Conservation (phyloP, 1,140 invertebrate species). For the Caenorhabditis brenneri region DNA sequence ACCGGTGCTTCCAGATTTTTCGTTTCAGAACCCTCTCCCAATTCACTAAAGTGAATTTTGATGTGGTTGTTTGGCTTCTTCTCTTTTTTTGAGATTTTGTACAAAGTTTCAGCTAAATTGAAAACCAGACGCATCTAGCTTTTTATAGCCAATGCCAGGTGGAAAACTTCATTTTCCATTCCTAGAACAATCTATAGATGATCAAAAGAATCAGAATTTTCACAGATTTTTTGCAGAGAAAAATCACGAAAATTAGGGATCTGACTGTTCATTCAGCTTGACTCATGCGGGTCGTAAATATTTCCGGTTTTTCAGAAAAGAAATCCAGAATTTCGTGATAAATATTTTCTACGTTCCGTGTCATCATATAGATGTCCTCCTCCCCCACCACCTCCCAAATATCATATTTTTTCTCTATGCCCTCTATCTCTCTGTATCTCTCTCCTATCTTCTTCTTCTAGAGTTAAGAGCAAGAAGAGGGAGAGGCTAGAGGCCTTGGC, state of each 20-base stretch:
- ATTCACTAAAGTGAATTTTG: not conserved
- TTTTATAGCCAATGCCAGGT: no score
- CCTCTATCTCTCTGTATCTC: not conserved
- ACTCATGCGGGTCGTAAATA: not conserved
- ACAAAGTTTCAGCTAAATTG: no score
- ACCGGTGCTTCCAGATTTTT: not conserved
- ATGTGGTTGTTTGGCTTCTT: not conserved
- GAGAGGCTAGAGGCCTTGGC: not conserved
- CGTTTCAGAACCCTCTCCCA: not conserved
- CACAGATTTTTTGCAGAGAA: no score
- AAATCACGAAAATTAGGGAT: no score
- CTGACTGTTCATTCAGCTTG: no score
- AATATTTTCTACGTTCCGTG: slow-evolving; percentile 13
- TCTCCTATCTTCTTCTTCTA: not conserved
- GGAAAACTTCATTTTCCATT: no score
- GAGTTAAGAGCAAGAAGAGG: slow-evolving; percentile 35
- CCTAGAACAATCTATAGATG: no score
- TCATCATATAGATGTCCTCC: not conserved
- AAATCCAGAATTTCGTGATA: not conserved
- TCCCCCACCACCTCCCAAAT: not conserved
- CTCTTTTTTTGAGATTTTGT: not conserved
- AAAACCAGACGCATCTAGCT: no score
- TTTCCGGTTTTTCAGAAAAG: not conserved
- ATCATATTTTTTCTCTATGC: not conserved
- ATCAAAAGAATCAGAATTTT: no score